These are phyloP conservation scores for Aulostomus chinensis DNA, from an alignment of 2,797 vertebrate species.

Conservation along the genomic window DNA sequence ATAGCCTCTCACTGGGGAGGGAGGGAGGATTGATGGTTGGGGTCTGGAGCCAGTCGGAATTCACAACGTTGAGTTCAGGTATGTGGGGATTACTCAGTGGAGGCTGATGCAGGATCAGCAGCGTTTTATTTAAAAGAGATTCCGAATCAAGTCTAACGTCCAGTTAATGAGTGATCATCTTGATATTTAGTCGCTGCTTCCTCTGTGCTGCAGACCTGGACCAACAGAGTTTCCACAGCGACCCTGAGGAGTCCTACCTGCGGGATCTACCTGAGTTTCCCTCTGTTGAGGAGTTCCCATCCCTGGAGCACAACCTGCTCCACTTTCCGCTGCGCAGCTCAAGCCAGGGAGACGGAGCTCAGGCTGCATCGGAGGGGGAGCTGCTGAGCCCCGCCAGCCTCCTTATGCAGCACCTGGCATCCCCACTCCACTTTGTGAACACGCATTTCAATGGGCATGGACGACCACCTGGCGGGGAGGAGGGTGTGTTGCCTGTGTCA, in stretches of 20 bases:
- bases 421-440: constrained; percentile 97
- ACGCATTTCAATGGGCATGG: constrained; percentile 93
- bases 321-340: constrained; percentile 66
- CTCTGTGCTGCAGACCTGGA: constrained; percentile 86
- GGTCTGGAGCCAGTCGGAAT: neutral
- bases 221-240: constrained; percentile 91
- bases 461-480: constrained; percentile 45
- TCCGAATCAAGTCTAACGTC: no score
- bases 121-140: no score
- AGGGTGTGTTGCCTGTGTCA: constrained; percentile 18
- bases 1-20: neutral
- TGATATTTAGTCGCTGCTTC: no score
- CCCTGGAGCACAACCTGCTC: constrained; percentile 76
- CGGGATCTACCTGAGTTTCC: constrained; percentile 88
- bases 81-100: no score
- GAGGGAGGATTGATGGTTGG: neutral
- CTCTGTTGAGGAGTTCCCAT: constrained; percentile 85
- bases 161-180: no score
- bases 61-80: neutral
- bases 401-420: constrained; percentile 84
- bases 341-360: constrained; percentile 15
- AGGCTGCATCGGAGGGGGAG: constrained; percentile 40
- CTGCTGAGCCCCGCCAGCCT: constrained; percentile 73
- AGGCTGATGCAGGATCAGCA: no score
- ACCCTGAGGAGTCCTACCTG: constrained; percentile 88